Base-by-base conservation (phyloP, 1,140 invertebrate genomes). In the Cydia amplana region DNA sequence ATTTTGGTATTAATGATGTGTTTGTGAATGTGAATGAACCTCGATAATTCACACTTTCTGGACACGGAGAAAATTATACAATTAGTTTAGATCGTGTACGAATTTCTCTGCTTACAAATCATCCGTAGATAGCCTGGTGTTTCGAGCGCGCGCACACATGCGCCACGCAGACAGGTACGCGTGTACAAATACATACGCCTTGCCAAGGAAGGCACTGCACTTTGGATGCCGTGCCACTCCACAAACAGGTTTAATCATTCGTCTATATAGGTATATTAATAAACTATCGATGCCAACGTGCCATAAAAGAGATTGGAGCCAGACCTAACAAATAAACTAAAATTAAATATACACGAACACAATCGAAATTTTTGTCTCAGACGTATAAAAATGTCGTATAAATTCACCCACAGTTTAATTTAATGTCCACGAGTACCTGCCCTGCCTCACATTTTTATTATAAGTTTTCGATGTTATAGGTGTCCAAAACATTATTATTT, bases 311-410 rank as follows among this genome's bases (percentile, higher is more conserved):
- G 85, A 87, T 90, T 87, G 85, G 86, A 86, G 79, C 79, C 82
- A 83, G 82, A 81, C 65, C 84, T 92, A 90, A 90, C 89, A 92
- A 91, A 92, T 91, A 92, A 91, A 92, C 86, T 88, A 91, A 92
- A 91, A 92, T 92, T 92, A 92, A 91, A 91, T 92, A 92, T 91
- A 92, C 91, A 92, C 86, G 86, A 87, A 83, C 80, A 91, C 90
- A 92, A 91, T 91, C 87, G 88, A 91, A 92, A 91, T 91, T 92
- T 92, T 92, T 92, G 91, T 92, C 91, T 92, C 90, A 92, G 89
- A 75, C 89, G 78, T 91, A 92, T 92, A 92, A 92, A 92, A 92
- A 81, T 92, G 91, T 92, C 91, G 90, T 92, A 92, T 92, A 92
- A 92, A 92, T 92, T 91, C 90, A 91, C 85, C 91, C 91, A 85